Conservation (phyloP, 2,113 vertebrate genomes). For the Aix galericulata region DNA sequence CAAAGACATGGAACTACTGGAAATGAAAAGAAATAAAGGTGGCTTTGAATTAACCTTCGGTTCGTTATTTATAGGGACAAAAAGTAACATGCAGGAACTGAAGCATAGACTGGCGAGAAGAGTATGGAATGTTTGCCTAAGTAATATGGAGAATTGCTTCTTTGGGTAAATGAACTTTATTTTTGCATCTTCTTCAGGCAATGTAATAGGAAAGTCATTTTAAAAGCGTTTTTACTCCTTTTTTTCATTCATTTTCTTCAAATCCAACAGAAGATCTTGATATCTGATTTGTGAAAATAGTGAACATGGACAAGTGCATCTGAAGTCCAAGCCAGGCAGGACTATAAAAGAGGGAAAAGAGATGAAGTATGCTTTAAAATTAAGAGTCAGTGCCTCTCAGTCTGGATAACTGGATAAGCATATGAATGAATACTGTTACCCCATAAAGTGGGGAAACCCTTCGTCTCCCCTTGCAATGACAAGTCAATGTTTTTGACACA, state of each 20-base stretch:
- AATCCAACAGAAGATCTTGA: background rate
- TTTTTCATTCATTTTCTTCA: background rate
- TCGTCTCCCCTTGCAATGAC: background rate
- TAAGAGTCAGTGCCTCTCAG: background rate
- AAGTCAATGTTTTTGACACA: constrained; percentile 42
- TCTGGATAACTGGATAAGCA: background rate
- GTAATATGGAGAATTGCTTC: background rate
- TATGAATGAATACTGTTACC: background rate
- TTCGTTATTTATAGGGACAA: background rate
- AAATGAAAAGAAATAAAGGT: background rate
- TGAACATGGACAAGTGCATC: background rate
- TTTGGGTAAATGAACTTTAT: background rate
- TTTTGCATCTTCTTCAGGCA: background rate
- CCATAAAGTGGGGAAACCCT: background rate
- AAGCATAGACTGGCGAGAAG: background rate
- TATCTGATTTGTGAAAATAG: background rate
- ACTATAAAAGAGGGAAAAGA: background rate
- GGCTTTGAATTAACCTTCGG: background rate
- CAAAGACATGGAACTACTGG: background rate
- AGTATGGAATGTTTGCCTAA: background rate
- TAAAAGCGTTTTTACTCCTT: background rate
- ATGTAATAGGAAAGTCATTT: background rate
- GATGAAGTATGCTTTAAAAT: background rate
- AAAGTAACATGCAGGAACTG: background rate
- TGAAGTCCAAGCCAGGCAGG: background rate